These are phyloP conservation scores for Pantala flavescens DNA, from an alignment of 1,140 invertebrate species.

Conservation along the genomic window DNA sequence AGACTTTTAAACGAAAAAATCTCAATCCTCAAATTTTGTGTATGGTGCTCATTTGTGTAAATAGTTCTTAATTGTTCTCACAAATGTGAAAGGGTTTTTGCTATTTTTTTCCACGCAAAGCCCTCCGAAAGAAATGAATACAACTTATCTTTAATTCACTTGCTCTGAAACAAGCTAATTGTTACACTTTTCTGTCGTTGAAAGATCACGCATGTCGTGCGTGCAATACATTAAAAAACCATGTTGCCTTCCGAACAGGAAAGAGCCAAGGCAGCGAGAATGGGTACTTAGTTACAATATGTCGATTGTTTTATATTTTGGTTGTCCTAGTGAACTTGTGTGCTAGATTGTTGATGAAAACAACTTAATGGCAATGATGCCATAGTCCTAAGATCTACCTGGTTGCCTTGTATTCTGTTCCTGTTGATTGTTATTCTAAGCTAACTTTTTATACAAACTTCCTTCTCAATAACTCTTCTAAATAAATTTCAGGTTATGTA, in stretches of 20 bases:
- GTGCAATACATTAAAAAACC: background rate
- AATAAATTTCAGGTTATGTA: background rate
- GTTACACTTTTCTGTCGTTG: conserved; percentile 1
- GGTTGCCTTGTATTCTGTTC: conserved; percentile 4
- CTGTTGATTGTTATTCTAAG: background rate
- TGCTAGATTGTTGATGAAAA: background rate
- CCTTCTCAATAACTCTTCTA: background rate
- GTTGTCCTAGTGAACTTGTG: background rate
- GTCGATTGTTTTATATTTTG: background rate
- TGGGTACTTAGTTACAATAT: background rate
- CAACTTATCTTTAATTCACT: background rate
- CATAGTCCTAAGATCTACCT: background rate
- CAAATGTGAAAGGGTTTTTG: background rate
- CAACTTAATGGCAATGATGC: background rate
- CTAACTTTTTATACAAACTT: conserved; percentile 11
- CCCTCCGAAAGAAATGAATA: background rate
- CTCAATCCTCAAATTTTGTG: background rate
- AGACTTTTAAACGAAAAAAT: background rate
- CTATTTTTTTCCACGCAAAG: background rate
- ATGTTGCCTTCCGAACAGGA: background rate
- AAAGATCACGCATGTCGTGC: background rate
- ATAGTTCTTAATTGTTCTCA: conserved; percentile 2
- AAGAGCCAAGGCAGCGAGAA: background rate
- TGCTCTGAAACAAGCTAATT: background rate
- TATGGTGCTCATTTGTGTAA: conserved; percentile 6